Evolutionary conservation across 2,797 vertebrate species (phyloP), one percentile per base, ranked within the genome.

Genomic region (Sebastolobus altivelis): DNA sequence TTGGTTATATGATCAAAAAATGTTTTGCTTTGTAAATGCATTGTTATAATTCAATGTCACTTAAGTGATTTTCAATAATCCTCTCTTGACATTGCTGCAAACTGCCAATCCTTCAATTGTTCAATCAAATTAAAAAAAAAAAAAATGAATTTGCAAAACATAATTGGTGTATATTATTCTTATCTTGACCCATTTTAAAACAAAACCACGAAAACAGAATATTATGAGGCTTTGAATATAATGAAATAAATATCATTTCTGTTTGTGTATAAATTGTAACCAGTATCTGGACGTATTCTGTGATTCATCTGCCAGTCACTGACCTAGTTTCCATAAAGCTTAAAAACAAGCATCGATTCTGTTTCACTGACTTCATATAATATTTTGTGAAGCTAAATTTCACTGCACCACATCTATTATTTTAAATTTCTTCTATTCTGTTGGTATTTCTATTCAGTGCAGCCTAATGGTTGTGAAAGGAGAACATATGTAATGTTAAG

Each of bases 251-350:
- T 65, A n/a, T 63, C 12, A 65, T 52, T 67, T 37, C 16, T 72
- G 11, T 62, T 22, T 72, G 72, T 33, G 38, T 55, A 43, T 76
- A 58, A 54, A 77, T 66, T 81, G 25, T 29, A 58, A 20, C 9
- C 14, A 76, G 12, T 40, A 16, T 43, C 46, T 43, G 8, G 12
- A 43, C 2, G 1, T 54, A 66, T 14, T 76, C 54, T 55, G 40
- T n/a, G 25, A n/a, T 37, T 77, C 2, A 29, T 77, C 59, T 63
- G 37, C 22, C 62, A 54, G 52, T 56, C 31, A n/a, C 38, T 60
- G 8, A 82, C 56, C n/a, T 46, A 69, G 25, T 83, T 83, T 77
- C 54, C 56, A 49, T 33, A 11, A 63, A 54, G 49, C n/a, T 16
- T 33, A 20, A 60, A 55, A 37, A 22, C 20, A 13, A 10, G 18